These are phyloP conservation scores for Megalops cyprinoides DNA, from an alignment of 2,797 vertebrate species.

Conservation along the genomic window DNA sequence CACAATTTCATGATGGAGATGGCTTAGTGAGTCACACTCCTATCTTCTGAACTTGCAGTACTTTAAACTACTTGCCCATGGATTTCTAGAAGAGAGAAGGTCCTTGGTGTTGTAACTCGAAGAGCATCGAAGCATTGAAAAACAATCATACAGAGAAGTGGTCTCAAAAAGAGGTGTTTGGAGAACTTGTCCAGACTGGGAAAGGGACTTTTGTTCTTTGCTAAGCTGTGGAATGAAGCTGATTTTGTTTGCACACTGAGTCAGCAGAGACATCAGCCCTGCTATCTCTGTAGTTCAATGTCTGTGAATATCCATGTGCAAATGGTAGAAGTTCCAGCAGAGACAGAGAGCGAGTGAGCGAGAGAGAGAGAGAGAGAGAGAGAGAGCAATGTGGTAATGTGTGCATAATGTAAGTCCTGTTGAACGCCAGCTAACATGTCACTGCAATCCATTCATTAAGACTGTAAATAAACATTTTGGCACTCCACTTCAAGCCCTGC, in stretches of 20 bases:
- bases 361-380: background rate
- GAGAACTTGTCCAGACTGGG: background rate
- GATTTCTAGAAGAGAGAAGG: background rate
- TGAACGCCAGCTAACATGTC: background rate
- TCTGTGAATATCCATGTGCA: background rate
- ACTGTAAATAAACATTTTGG: background rate
- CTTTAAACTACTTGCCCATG: background rate
- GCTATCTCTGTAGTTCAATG: background rate
- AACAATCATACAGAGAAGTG: background rate
- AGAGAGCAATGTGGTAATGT: background rate
- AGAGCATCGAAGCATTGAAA: conserved; percentile 7
- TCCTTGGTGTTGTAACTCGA: background rate
- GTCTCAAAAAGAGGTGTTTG: background rate
- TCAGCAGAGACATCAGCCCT: background rate
- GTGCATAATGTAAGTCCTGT: background rate
- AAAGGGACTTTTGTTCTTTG: background rate
- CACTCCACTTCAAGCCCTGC: background rate
- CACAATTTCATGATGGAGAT: background rate
- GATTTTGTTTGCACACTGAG: background rate
- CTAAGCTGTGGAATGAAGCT: background rate
- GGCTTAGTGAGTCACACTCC: background rate
- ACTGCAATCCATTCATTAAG: background rate
- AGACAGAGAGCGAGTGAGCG: background rate
- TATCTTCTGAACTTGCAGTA: background rate
- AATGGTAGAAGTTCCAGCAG: too few species aligned